phyloP scores from a whole-genome alignment of 2,888 invertebrate genomes.

The Coelopa pilipes region DNA sequence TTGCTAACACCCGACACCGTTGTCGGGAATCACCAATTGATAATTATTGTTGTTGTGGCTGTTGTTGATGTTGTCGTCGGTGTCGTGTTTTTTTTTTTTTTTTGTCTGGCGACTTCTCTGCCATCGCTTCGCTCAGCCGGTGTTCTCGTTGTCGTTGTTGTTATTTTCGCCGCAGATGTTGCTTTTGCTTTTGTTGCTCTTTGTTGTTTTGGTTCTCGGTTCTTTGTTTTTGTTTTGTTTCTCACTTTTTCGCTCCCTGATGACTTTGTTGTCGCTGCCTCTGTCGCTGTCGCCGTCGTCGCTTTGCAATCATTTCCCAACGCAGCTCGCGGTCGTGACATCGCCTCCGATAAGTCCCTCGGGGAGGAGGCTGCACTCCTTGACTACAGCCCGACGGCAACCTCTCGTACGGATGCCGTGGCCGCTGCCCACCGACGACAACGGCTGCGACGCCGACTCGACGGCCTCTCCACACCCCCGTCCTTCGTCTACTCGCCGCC shows the following conservation, averaged over 20 bases:
- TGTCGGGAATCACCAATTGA: constrained; percentile 47
- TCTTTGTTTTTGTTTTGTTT: constrained; percentile 20
- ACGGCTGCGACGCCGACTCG: background rate
- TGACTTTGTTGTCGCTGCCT: too few species aligned
- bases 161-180: too few species aligned
- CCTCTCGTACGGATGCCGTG: background rate
- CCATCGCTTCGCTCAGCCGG: too few species aligned
- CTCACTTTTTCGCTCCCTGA: background rate
- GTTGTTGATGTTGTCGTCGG: constrained; percentile 20
- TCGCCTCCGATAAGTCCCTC: background rate
- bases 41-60: constrained; percentile 37
- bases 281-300: too few species aligned
- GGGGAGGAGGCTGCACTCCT: background rate
- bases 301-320: background rate
- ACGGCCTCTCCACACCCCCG: background rate
- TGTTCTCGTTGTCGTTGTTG: too few species aligned
- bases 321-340: constrained; percentile 14
- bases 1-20: background rate
- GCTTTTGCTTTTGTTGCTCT: background rate
- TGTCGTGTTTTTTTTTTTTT: constrained; percentile 23
- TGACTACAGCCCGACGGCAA: background rate
- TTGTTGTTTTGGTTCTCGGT: background rate
- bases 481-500: background rate
- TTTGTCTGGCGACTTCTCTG: background rate
- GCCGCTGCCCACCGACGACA: background rate